Evolutionary conservation across 1,140 invertebrate species (phyloP).

Genomic region (Habropoda laboriosa): DNA sequence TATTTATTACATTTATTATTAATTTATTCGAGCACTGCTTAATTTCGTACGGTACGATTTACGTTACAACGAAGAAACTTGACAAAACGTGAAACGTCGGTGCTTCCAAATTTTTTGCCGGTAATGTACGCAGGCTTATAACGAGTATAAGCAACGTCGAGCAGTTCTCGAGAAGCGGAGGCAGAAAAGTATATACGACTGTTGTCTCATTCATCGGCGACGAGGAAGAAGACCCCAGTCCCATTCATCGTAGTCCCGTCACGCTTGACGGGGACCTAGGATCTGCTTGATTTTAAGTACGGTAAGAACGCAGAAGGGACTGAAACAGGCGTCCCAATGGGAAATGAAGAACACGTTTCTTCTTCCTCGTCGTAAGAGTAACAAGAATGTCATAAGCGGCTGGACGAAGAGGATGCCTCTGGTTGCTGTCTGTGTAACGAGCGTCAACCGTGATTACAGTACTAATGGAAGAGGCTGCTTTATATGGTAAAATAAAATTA

Average conservation of each 20-base stretch:
- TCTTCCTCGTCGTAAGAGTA: conserved; percentile 36
- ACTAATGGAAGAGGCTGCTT: conserved; percentile 33
- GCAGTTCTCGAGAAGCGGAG: conserved; percentile 5
- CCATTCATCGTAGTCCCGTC: conserved; percentile 59
- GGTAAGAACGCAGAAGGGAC: conserved; percentile 28
- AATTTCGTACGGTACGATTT: no score
- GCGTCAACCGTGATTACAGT: conserved; percentile 20
- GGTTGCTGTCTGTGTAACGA: conserved; percentile 22
- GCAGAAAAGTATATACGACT: conserved; percentile 27
- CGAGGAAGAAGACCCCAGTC: conserved; percentile 33
- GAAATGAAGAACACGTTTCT: conserved; percentile 53
- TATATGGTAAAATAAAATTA: conserved; percentile 42
- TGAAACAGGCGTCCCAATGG: conserved; percentile 5
- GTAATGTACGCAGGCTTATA: not conserved
- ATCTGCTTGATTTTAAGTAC: conserved; percentile 50
- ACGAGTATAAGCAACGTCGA: conserved; percentile 16
- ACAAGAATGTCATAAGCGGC: conserved; percentile 46
- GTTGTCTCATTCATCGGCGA: conserved; percentile 46
- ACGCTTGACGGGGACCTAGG: conserved; percentile 47
- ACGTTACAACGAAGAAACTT: no score
- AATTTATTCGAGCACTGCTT: no score
- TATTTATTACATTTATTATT: no score
- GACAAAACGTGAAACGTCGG: not conserved
- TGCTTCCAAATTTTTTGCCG: not conserved
- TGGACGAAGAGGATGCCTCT: not conserved